Conservation (phyloP, 2,113 vertebrate species). For the Ceratotherium simum region DNA sequence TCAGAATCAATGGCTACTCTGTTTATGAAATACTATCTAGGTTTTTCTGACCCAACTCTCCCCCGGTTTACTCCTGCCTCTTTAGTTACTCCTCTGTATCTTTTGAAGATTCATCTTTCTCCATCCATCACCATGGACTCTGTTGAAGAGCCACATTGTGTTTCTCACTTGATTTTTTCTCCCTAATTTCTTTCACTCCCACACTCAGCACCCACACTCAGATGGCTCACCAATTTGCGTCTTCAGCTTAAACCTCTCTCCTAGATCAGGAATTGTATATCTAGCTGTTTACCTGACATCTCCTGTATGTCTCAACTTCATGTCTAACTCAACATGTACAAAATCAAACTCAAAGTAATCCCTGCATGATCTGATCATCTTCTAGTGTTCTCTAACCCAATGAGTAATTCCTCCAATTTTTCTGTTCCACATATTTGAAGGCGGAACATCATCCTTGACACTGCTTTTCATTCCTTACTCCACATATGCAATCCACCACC, state of each 20-base stretch:
- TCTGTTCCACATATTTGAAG: not conserved
- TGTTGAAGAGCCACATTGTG: not conserved
- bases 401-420: not conserved
- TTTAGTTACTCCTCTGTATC: not conserved
- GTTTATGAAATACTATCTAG: not conserved
- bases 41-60: not conserved
- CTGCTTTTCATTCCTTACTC: not conserved
- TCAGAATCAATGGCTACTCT: not conserved
- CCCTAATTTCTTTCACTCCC: not conserved
- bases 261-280: not conserved
- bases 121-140: not conserved
- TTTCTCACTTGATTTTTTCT: conserved; percentile 9
- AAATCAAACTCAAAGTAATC: not conserved
- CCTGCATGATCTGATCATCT: not conserved
- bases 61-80: not conserved
- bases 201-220: not conserved
- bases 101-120: not conserved
- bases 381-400: not conserved
- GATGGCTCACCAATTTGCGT: not conserved
- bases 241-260: not conserved
- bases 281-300: not conserved
- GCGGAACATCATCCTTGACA: not conserved
- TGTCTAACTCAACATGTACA: not conserved
- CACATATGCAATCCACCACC: not conserved
- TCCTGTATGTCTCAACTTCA: not conserved